Base-by-base conservation (phyloP, 2,113 vertebrate species). In the Perca fluviatilis region DNA sequence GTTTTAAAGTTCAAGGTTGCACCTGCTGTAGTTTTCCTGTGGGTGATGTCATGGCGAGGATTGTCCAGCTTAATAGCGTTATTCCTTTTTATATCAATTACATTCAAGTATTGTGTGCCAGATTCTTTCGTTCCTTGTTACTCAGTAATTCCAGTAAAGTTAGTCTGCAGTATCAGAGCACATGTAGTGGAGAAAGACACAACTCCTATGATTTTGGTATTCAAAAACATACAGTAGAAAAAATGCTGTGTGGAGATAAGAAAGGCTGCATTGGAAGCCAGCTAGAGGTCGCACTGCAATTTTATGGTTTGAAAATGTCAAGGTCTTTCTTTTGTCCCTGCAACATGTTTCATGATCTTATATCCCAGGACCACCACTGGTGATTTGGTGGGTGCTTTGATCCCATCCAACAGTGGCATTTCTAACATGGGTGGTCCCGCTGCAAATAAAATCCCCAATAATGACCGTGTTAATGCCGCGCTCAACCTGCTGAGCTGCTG, bases 341-440 rank as follows among this genome's bases (percentile, higher is more conserved):
- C 18, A 19, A 23, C 54, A 78, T 49, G 12, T 54, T 72, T 82
- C 14, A 40, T 62, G 80, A 81, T 84, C 78, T 62, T 53, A 74
- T 57, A 60, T 58, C 58, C 53, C 61, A 15, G 67, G 88, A 91
- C 83, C 81, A 84, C 90, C 80, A 18, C 15, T 65, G 73, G 36
- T 0, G 72, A 66, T 62, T 53, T 47, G 64, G 53, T 77, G 53
- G 70, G 30, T 5, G 9, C 77, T 89, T 85, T 93, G 85, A 92
- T 90, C 85, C 53, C 43, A 43, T 46, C 79, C 58, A 77, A 58
- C 30, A 33, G 64, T 74, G 80, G 75, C 36, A 60, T 90, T 82
- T 84, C 51, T 36, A 69, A 63, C 88, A 86, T 85, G 91, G 91
- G 93, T 91, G 93, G 89, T 94, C 92, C 61, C 16, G 25, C 16